Base-by-base conservation (phyloP, 2,888 invertebrate species). In the Macrophya annulata region DNA sequence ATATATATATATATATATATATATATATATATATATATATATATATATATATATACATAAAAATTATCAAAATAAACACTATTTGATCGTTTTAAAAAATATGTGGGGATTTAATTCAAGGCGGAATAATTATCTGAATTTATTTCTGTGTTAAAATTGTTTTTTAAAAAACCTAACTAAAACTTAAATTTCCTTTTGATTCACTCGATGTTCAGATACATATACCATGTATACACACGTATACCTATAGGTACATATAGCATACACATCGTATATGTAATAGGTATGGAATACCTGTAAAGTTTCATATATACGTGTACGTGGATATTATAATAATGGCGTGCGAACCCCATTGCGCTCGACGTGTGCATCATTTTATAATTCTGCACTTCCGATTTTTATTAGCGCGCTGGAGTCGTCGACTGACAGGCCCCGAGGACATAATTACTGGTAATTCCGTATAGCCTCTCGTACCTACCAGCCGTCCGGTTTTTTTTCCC, bases 371-470 rank as follows among this genome's bases (percentile, higher is more conserved):
- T 81, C 59, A 62, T 81, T 62, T 81, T 62, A 62, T 79, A 79
- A 59, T 40, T 81, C 21, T 31, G 31, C 31, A 77, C 77, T 51
- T 77, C 77, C 55, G 77, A 77, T 77, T 77, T 77, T 77, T 77
- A 77, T 55, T 55, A 77, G 51, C 55, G 9, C 48, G 21, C 40
- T 25, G 25, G 10, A 48, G 25, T 43, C 9, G 43, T n/a, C 37
- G 31, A 37, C 25, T 76, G 76, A 76, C 76, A 48, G 8, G 15
- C 77, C 68, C 77, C 55, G 77, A 77, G 77, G 55, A 77, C 55
- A 77, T 77, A 77, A 77, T 77, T 77, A 77, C 77, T 77, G 55
- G 55, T 55, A 55, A 77, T 77, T 77, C 31, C 77, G 17, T 77
- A 77, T 31, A 77, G 55, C 10, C 72, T 21, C 45, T 5, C 45